These are phyloP conservation scores for Amiota mariae DNA, from an alignment of 2,888 invertebrate genomes.

Conservation along the genomic window DNA sequence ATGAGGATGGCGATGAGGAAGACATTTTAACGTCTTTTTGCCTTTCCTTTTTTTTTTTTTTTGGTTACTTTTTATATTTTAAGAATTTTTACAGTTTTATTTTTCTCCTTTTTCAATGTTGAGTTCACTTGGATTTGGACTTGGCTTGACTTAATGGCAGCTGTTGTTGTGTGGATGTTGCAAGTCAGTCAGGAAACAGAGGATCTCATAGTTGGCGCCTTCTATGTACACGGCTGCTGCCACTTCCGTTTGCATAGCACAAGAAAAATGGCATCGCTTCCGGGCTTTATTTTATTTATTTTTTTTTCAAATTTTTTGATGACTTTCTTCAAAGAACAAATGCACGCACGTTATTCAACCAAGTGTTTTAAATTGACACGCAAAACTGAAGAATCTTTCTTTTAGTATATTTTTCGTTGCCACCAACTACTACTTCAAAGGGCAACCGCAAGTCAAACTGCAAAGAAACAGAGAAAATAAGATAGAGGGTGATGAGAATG, in stretches of 20 bases:
- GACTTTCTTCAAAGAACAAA: no score
- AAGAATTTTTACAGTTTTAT: conserved; percentile 24
- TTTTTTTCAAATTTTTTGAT: neutral
- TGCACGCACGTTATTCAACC: neutral
- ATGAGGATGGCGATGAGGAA: neutral
- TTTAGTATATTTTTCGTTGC: conserved; percentile 25
- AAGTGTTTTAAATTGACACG: neutral
- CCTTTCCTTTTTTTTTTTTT: neutral
- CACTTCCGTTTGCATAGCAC: conserved; percentile 8
- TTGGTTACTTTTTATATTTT: neutral
- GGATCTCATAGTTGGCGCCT: neutral
- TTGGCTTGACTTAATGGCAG: conserved; percentile 39
- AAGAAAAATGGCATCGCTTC: conserved; percentile 23
- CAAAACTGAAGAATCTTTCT: neutral
- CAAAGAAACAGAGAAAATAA: conserved; percentile 37
- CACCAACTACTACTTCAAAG: conserved; percentile 14
- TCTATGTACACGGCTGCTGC: conserved; percentile 6
- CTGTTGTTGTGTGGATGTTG: conserved; percentile 18
- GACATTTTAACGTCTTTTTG: conserved; percentile 28
- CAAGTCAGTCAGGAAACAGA: neutral
- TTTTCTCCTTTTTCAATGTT: neutral
- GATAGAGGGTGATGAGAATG: conserved; percentile 17
- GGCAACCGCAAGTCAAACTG: conserved; percentile 36
- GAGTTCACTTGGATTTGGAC: neutral
- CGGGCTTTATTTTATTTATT: neutral